Base-by-base conservation (phyloP, 2,797 vertebrate species). In the Taeniopygia guttata region DNA sequence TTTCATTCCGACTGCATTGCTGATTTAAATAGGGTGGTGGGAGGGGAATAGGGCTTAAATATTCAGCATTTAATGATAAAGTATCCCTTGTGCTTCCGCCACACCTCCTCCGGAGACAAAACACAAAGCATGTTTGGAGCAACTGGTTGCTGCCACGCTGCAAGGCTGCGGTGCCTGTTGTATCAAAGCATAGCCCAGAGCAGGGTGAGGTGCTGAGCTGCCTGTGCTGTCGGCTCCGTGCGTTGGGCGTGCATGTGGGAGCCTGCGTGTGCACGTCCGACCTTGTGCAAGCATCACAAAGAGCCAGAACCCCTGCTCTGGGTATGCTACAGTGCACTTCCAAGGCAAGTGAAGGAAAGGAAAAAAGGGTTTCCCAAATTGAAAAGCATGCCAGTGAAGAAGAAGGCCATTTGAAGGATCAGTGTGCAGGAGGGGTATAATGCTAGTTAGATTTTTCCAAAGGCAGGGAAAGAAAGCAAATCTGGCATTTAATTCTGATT, bases 61-160 rank as follows among this genome's bases (percentile, higher is more conserved):
- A 94, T 87, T 95, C 92, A 92, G 64, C 70, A 52, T 95, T 95
- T 96, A 94, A 78, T 95, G 90, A 92, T 93, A 91, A 94, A 95
- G 62, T 67, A 87, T 69, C 85, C 83, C 56, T 93, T 73, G 64
- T 72, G 74, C 58, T 51, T 80, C 43, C 26, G 42, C 68, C 93
- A 82, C 77, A 64, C 95, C 94, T 93, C 89, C 69, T 88, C 74
- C 85, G 89, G 81, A 95, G 93, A 87, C 63, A 56, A 85, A 93
- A 91, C 56, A 80, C 68, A 77, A 75, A 82, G 81, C 34, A 19
- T 58, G 56, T 87, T 93, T 70, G 69, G 72, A 91, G 16, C 58
- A 76, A 77, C 80, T 90, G 2, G 0, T 76, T 89, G 72, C 74
- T 94, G 92, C 74, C 81, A 6, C 0, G 5, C 63, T 69, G 62